These are phyloP conservation scores for Poeciliopsis paucimaculata DNA, from an alignment of 2,797 vertebrate genomes.

Conservation along the genomic window DNA sequence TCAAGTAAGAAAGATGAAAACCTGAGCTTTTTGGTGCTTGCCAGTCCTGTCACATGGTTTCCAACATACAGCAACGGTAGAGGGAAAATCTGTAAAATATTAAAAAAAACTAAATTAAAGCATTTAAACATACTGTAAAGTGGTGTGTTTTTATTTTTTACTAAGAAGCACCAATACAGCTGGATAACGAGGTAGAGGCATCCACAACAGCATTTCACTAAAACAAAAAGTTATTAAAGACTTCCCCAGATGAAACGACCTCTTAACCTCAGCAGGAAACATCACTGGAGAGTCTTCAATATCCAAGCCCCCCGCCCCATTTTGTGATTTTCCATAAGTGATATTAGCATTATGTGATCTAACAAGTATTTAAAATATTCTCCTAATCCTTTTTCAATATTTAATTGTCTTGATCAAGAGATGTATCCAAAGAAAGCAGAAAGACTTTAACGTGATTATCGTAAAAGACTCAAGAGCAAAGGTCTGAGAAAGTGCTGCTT, in stretches of 20 bases:
- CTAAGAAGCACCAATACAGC: background rate
- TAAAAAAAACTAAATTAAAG: background rate
- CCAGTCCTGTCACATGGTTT: constrained; percentile 92
- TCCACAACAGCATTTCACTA: background rate
- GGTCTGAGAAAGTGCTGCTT: too few relatives aligned
- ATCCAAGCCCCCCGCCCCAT: too few relatives aligned
- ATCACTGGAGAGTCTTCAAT: too few relatives aligned
- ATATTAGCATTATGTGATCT: background rate
- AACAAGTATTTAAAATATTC: background rate
- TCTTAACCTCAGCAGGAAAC: background rate
- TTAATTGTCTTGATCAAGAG: background rate
- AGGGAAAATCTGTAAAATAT: constrained; percentile 90
- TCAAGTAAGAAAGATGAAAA: constrained; percentile 63
- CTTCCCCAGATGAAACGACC: background rate
- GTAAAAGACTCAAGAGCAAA: too few relatives aligned
- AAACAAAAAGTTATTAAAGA: background rate
- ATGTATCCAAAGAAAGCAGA: background rate
- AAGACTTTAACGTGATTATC: background rate
- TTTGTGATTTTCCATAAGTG: too few relatives aligned
- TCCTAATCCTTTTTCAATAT: background rate
- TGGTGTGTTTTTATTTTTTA: background rate
- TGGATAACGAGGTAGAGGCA: background rate
- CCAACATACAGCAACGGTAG: constrained; percentile 91
- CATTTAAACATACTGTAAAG: background rate
- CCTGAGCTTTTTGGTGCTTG: constrained; percentile 94